These are phyloP conservation scores for Corella eumyota DNA, from an alignment of 23 tunicate species.

Conservation along the genomic window DNA sequence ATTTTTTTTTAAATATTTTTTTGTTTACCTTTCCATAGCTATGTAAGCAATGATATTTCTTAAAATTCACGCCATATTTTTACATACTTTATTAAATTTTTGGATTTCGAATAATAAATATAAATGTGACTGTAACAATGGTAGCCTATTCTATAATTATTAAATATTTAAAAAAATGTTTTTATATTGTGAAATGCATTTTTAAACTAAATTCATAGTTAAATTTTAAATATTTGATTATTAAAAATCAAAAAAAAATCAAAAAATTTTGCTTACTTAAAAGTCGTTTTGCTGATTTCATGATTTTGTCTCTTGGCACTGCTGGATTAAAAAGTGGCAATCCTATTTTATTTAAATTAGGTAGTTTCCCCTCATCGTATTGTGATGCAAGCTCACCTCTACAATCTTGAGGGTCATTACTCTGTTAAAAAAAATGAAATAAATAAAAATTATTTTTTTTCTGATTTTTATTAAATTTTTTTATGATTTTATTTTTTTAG, in stretches of 20 bases:
- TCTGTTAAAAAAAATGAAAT: not conserved
- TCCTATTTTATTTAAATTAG: slow-evolving; percentile 2
- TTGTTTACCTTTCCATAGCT: too few relatives aligned
- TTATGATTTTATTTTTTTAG: not conserved
- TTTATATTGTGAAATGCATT: too few relatives aligned
- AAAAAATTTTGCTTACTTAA: slow-evolving; percentile 1
- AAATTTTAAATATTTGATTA: not conserved
- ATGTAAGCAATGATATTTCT: too few relatives aligned
- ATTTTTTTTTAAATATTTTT: too few relatives aligned
- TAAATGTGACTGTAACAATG: too few relatives aligned
- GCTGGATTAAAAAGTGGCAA: slow-evolving; percentile 18
- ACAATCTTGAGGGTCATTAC: slow-evolving; percentile 5
- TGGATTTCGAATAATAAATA: too few relatives aligned
- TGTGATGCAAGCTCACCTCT: slow-evolving; percentile 15
- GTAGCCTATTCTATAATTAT: too few relatives aligned
- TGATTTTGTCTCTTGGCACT: not conserved
- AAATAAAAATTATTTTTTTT: not conserved
- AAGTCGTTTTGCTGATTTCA: slow-evolving; percentile 4
- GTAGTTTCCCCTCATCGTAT: slow-evolving; percentile 10
- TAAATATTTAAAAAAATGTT: too few relatives aligned
- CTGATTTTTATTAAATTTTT: not conserved
- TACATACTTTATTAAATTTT: too few relatives aligned
- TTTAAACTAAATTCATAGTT: not conserved
- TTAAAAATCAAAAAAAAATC: not conserved
- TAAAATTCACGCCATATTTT: too few relatives aligned